Conservation (phyloP, 2,888 invertebrate species). For the Orgyia antiqua region DNA sequence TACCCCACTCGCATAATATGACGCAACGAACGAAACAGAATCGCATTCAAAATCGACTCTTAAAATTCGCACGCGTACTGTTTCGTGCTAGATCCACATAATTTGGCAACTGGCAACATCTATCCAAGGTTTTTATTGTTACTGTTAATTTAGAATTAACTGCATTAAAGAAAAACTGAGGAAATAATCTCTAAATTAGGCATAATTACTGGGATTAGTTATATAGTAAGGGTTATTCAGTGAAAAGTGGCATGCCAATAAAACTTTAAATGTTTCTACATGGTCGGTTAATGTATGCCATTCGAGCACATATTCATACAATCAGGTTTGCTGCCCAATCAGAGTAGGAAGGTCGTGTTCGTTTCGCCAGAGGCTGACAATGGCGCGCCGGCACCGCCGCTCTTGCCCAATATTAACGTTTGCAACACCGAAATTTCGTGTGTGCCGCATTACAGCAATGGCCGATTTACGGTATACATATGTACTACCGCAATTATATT, state of each 20-base stretch:
- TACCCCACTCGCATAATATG: conserved; percentile 29
- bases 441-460: conserved; percentile 63
- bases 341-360: conserved; percentile 65
- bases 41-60: conserved; percentile 35
- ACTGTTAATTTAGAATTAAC: conserved; percentile 37
- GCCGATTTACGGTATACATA: conserved; percentile 38
- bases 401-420: conserved; percentile 63
- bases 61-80: conserved; percentile 36
- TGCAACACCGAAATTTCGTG: conserved; percentile 74
- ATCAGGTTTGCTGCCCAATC: conserved; percentile 68
- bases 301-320: conserved; percentile 41
- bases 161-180: conserved; percentile 20
- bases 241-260: conserved; percentile 8
- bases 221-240: too few relatives aligned
- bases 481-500: conserved; percentile 17
- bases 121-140: conserved; percentile 47
- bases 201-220: too few relatives aligned
- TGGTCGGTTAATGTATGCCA: conserved; percentile 28
- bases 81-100: conserved; percentile 37
- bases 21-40: conserved; percentile 30
- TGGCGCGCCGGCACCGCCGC: conserved; percentile 52
- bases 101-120: conserved; percentile 49
- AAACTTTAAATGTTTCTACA: too few relatives aligned
- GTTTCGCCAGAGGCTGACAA: conserved; percentile 73
- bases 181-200: too few relatives aligned